Base-by-base conservation (phyloP, 2,797 vertebrate genomes). In the Crenichthys baileyi region DNA sequence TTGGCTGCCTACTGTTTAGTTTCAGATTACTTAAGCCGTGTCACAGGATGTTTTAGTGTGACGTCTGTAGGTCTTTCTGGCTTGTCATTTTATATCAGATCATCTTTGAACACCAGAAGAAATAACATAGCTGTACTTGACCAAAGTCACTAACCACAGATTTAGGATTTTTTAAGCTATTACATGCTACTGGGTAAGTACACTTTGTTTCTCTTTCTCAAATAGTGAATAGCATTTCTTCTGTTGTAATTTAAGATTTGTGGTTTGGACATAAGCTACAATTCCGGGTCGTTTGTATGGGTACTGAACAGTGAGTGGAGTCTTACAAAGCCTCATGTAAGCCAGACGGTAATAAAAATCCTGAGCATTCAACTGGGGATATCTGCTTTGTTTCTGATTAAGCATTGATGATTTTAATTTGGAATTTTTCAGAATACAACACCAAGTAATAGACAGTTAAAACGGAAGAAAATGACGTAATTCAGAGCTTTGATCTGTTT, bases 161-260 rank as follows among this genome's bases (percentile, higher is more conserved):
- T 29, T 20, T 39, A 8, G 24, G 44, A 26, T 73, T 22, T 61
- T n/a, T 55, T 39, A 5, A 31, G 22, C 0, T 4, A 24, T 9
- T 4, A 4, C 78, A 7, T 36, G 7, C 48, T 44, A 46, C 44
- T 7, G 5, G 78, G 91, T 91, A 68, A 87, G 92, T 86, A 22
- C 55, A 75, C 20, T 75, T 36, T 48, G 6, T 51, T 70, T 22
- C 44, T 16, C 3, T 75, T 65, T 36, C 81, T 13, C 0, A 53
- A 72, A 44, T 36, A 39, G 24, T 39, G 3, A 1, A 24, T 1
- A 36, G 26, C 20, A 29, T 50, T 22, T 61, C 48, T 79, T 22
- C 26, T 0, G 0, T 46, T 72, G 24, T 36, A 61, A 48, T 48
- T 73, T 0, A 0, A 13, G 0, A 29, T 78, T 22, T 74, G 44